These are phyloP conservation scores for Spheniscus humboldti DNA, from an alignment of 2,797 vertebrate species.

Conservation along the genomic window DNA sequence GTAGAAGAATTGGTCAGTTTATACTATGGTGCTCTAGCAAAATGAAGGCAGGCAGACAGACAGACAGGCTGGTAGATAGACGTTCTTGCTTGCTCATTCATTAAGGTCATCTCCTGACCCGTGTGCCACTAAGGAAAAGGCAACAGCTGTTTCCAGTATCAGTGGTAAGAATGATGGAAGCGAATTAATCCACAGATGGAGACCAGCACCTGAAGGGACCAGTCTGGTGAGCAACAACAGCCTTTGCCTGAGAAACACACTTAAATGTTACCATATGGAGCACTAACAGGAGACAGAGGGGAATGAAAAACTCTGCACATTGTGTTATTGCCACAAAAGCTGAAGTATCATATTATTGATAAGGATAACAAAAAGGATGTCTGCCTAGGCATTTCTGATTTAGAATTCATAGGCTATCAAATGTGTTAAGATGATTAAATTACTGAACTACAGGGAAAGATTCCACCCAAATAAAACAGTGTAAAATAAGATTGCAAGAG, in stretches of 20 bases:
- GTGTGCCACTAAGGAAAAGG: conserved; percentile 22
- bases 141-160: conserved; percentile 66
- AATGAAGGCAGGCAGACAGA: not conserved
- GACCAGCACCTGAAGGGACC: conserved; percentile 63
- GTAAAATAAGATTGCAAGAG: not conserved
- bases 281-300: conserved; percentile 42
- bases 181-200: conserved; percentile 62
- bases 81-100: not conserved
- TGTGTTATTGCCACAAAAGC: not conserved
- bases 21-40: not conserved
- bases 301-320: conserved; percentile 6
- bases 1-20: not conserved
- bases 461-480: not conserved
- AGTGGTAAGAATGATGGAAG: conserved; percentile 55
- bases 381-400: not conserved
- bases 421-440: not conserved
- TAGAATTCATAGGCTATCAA: not conserved
- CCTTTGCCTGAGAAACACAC: conserved; percentile 4
- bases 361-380: conserved; percentile 23
- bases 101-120: conserved; percentile 62
- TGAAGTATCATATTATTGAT: conserved; percentile 23
- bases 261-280: conserved; percentile 68
- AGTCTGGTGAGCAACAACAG: conserved; percentile 41
- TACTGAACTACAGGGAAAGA: not conserved
- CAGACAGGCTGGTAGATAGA: not conserved